Evolutionary conservation across 2,888 invertebrate species (phyloP).

Genomic region (Eueremaeus valkanovi): DNA sequence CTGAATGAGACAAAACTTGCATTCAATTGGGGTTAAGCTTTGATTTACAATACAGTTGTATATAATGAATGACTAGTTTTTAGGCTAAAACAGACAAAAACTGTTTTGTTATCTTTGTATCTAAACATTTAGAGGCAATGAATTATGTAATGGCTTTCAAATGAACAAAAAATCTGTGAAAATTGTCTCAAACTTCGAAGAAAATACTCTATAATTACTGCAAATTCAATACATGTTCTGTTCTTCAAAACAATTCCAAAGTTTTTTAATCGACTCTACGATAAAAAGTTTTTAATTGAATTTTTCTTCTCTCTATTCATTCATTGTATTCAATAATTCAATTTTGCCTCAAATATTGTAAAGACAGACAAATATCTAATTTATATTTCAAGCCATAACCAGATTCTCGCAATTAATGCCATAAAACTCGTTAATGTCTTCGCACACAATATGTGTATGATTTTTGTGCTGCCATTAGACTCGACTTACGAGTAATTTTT

Average conservation of each 20-base stretch:
- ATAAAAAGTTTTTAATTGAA: no score
- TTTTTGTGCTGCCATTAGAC: background rate
- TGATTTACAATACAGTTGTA: no score
- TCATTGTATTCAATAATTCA: background rate
- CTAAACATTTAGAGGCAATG: background rate
- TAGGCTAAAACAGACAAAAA: background rate
- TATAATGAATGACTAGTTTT: background rate
- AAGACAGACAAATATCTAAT: background rate
- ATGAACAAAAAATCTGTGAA: no score
- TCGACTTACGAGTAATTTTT: background rate
- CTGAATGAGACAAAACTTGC: no score
- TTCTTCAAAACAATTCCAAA: no score
- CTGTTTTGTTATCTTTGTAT: background rate
- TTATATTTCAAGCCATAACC: slow-evolving; percentile 20
- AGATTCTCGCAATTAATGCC: slow-evolving; percentile 25
- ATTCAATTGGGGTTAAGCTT: no score
- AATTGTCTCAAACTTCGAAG: no score
- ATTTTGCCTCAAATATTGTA: background rate
- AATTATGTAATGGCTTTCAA: no score
- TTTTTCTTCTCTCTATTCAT: background rate
- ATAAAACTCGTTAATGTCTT: slow-evolving; percentile 21
- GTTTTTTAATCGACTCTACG: no score
- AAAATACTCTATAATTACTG: no score
- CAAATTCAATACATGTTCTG: no score
- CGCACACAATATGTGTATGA: background rate